Conservation (phyloP, 2,888 invertebrate species). For the Xanthia icteritia region DNA sequence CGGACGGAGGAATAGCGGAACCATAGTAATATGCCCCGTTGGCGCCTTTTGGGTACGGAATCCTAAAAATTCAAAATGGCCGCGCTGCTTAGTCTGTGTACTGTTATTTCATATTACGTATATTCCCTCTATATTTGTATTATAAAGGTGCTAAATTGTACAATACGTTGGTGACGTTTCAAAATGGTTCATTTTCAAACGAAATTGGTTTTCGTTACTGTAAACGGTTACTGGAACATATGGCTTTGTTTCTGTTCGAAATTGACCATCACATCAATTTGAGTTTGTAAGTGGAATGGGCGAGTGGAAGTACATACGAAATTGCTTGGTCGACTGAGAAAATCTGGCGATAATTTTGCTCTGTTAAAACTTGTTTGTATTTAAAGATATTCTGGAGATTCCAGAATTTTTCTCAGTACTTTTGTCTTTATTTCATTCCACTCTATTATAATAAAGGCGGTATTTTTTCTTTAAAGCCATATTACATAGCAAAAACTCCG, state of each 20-base stretch:
- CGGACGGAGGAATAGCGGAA: no score
- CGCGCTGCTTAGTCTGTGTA: conserved; percentile 7
- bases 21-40: no score
- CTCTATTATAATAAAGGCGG: neutral
- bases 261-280: conserved; percentile 44
- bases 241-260: conserved; percentile 33
- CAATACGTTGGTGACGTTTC: conserved; percentile 25
- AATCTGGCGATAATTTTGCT: neutral
- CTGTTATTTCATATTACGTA: conserved; percentile 32
- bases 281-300: conserved; percentile 6
- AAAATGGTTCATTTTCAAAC: conserved; percentile 46
- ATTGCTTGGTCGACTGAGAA: conserved; percentile 16
- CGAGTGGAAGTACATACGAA: neutral
- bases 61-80: conserved; percentile 46
- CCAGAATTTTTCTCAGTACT: neutral
- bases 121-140: conserved; percentile 20
- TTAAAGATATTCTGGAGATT: neutral
- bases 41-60: neutral
- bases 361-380: neutral
- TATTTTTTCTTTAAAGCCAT: neutral
- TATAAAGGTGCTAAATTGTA: conserved; percentile 36
- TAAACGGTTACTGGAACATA: conserved; percentile 21
- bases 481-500: neutral
- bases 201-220: conserved; percentile 51
- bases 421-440: neutral